phyloP scores from a whole-genome alignment of 2,888 invertebrate species.

The Hofmannophila pseudospretella region DNA sequence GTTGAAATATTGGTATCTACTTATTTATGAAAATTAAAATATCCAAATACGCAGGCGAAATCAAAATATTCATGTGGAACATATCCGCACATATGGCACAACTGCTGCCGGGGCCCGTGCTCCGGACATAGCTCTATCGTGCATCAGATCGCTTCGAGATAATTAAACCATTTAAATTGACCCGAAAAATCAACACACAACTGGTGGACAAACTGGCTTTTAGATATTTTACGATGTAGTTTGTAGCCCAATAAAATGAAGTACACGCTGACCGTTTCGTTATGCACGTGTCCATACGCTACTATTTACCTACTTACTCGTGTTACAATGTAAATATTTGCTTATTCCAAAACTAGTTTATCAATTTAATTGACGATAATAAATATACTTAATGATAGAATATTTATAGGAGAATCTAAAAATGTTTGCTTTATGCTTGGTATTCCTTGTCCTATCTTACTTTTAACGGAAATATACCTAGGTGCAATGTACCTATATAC shows the following conservation, averaged over 20 bases:
- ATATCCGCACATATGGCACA: constrained; percentile 14
- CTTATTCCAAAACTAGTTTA: constrained; percentile 17
- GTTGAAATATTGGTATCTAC: too few species aligned
- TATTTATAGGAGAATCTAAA: too few species aligned
- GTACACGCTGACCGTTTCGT: constrained; percentile 1
- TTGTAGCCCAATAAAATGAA: constrained; percentile 7
- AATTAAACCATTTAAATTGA: constrained; percentile 16
- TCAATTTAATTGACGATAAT: constrained; percentile 12
- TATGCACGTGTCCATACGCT: constrained; percentile 8
- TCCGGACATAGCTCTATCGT: constrained; percentile 21
- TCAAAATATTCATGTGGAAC: neutral
- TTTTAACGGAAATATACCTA: too few species aligned
- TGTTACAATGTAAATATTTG: constrained; percentile 9
- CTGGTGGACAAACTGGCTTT: constrained; percentile 4
- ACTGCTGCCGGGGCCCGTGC: constrained; percentile 12
- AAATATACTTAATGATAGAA: neutral
- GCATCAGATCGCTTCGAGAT: constrained; percentile 30
- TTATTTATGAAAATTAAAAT: too few species aligned
- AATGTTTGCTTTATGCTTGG: too few species aligned
- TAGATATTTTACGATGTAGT: constrained; percentile 2
- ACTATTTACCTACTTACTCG: constrained; percentile 5
- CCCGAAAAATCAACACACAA: constrained; percentile 14
- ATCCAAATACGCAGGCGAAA: neutral
- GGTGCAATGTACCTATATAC: too few species aligned
- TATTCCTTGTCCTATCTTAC: too few species aligned